phyloP scores from a whole-genome alignment of 2,113 vertebrate species.

The Zosterops borbonicus region DNA sequence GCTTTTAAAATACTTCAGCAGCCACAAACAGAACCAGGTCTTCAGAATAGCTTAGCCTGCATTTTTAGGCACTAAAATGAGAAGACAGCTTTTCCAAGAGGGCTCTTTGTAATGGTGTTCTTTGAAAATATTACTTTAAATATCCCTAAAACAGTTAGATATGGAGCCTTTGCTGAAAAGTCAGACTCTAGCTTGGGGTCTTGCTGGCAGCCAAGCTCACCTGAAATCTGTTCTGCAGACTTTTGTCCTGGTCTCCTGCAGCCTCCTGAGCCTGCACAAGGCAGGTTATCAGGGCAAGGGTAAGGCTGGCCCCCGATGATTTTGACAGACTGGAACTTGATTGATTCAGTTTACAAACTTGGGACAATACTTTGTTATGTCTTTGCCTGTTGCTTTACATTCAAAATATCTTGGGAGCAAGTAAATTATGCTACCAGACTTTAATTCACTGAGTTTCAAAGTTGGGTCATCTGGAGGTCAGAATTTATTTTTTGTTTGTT shows the following conservation, averaged over 20 bases:
- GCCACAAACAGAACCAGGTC: background rate
- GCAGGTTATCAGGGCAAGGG: background rate
- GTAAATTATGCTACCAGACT: background rate
- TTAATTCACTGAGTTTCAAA: background rate
- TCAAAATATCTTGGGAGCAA: background rate
- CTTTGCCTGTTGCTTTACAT: background rate
- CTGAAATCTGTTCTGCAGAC: background rate
- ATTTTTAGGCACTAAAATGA: background rate
- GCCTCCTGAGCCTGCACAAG: background rate
- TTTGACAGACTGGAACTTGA: background rate
- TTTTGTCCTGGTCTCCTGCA: background rate
- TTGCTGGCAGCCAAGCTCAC: background rate
- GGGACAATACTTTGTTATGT: background rate
- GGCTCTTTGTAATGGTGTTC: background rate
- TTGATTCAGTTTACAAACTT: background rate
- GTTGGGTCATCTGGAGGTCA: constrained; percentile 26
- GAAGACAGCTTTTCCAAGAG: background rate
- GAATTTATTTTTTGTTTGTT: background rate
- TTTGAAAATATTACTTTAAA: constrained; percentile 6
- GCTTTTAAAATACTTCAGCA: constrained; percentile 28
- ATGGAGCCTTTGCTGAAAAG: background rate
- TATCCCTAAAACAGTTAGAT: background rate
- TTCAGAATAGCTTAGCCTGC: background rate
- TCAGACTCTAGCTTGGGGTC: background rate
- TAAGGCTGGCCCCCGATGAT: background rate